A percentile compares a stretch with the other conserved stretches of the same genome.
Evolutionary conservation across 2,888 invertebrate genomes (phyloP).

Genomic region (Drosophila testacea): DNA sequence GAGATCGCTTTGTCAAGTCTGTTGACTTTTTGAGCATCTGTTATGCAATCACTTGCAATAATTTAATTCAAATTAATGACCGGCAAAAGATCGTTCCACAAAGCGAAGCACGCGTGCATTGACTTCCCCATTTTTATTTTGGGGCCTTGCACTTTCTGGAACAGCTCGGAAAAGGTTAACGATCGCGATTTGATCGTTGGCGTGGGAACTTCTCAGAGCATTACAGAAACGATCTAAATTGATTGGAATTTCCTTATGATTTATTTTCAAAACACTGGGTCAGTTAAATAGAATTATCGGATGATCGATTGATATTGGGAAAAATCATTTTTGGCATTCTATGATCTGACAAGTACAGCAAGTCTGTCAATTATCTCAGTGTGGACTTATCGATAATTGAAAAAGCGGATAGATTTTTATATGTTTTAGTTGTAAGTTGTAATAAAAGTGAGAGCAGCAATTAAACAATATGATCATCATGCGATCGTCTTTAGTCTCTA

Average conservation of each 20-base stretch:
- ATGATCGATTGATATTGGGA: neutral
- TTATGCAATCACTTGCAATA: constrained; percentile 45
- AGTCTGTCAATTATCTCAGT: neutral
- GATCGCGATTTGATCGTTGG: constrained; percentile 13
- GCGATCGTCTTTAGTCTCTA: neutral
- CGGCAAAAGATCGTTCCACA: constrained; percentile 35
- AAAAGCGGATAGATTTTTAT: neutral
- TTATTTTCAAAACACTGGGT: neutral
- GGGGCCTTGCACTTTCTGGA: constrained; percentile 38
- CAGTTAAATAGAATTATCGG: neutral
- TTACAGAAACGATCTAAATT: neutral
- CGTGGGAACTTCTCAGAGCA: constrained; percentile 27
- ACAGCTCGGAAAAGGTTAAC: constrained; percentile 29
- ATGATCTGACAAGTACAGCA: neutral
- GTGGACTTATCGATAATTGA: neutral
- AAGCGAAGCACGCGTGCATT: constrained; percentile 37
- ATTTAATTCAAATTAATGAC: constrained; percentile 46
- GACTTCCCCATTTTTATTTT: constrained; percentile 23
- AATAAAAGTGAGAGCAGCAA: too few relatives aligned
- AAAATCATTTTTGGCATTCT: neutral
- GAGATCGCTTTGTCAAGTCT: constrained; percentile 9
- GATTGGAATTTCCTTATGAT: neutral
- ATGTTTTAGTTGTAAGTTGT: too few relatives aligned
- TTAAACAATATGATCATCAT: too few relatives aligned
- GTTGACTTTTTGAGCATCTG: constrained; percentile 25